Evolutionary conservation across 1,140 invertebrate genomes (phyloP).

Genomic region (Aphidius ervi): DNA sequence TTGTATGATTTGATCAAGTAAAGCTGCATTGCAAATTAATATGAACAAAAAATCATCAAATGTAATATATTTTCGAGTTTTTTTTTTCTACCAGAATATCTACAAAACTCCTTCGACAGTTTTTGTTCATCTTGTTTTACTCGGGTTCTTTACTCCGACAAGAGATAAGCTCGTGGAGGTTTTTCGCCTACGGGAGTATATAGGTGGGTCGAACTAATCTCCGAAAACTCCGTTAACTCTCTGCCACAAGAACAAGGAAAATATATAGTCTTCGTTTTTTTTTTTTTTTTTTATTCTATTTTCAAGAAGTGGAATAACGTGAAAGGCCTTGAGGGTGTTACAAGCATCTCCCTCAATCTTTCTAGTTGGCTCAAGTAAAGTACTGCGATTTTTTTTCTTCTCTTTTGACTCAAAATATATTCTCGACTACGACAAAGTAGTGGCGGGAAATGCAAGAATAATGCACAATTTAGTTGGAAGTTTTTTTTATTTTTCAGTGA

Average conservation of each 20-base stretch:
- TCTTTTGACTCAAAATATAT: neutral
- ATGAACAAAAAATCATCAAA: too few relatives aligned
- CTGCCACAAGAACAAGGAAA: constrained; percentile 6
- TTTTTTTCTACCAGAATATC: neutral
- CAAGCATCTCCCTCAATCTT: neutral
- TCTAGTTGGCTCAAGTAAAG: neutral
- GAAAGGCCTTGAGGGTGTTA: neutral
- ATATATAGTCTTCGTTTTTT: constrained; percentile 19
- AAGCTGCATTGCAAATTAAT: too few relatives aligned
- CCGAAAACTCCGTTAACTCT: constrained; percentile 24
- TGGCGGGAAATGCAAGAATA: constrained; percentile 13
- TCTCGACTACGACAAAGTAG: constrained; percentile 9
- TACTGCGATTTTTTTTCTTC: neutral
- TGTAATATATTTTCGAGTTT: too few relatives aligned
- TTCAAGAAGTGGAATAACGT: constrained; percentile 5
- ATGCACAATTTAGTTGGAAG: constrained; percentile 12
- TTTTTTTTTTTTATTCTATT: neutral
- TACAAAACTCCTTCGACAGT: neutral
- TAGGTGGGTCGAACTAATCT: constrained; percentile 23
- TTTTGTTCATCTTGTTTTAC: too few relatives aligned
- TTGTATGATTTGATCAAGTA: too few relatives aligned
- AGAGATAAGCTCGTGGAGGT: constrained; percentile 12
- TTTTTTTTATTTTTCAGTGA: neutral
- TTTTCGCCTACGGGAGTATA: constrained; percentile 12
- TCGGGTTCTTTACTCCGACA: neutral